phyloP scores from a whole-genome alignment of 1,140 invertebrate species.

The Cecropterus lyciades region DNA sequence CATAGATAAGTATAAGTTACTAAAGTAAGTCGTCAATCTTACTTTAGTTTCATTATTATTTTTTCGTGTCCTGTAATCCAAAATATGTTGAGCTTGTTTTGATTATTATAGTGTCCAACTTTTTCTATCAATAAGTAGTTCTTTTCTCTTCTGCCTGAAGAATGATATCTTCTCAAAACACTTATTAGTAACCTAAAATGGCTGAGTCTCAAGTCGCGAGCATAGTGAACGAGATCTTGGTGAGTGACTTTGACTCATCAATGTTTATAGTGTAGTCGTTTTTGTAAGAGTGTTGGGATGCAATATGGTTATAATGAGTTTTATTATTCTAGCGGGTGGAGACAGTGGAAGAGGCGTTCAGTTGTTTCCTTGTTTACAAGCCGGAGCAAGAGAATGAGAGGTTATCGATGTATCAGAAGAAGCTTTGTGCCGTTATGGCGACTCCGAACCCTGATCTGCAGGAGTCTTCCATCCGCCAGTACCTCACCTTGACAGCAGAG shows the following conservation, averaged over 20 bases:
- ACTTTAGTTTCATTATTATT: constrained; percentile 1
- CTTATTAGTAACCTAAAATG: constrained; percentile 66
- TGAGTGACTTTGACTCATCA: constrained; percentile 64
- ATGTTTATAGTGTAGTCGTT: too few species aligned
- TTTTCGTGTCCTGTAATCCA: background rate
- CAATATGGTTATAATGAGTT: constrained; percentile 14
- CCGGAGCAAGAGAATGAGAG: constrained; percentile 88
- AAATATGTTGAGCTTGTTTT: constrained; percentile 3
- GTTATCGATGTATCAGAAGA: constrained; percentile 87
- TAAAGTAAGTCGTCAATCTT: background rate
- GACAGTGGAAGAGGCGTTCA: constrained; percentile 94
- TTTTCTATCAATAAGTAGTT: background rate
- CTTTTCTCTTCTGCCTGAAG: background rate
- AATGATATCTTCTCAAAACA: constrained; percentile 1
- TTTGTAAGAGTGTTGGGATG: background rate
- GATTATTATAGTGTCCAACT: background rate
- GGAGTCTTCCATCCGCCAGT: constrained; percentile 89
- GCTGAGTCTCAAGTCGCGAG: constrained; percentile 85
- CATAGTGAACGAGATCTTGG: constrained; percentile 88
- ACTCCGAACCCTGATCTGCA: constrained; percentile 87
- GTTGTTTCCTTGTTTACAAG: constrained; percentile 92
- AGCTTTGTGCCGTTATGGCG: constrained; percentile 81
- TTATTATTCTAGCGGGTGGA: constrained; percentile 88
- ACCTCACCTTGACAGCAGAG: constrained; percentile 88
- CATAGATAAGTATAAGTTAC: too few species aligned